phyloP scores from a whole-genome alignment of 2,797 vertebrate species.

The Falco biarmicus region DNA sequence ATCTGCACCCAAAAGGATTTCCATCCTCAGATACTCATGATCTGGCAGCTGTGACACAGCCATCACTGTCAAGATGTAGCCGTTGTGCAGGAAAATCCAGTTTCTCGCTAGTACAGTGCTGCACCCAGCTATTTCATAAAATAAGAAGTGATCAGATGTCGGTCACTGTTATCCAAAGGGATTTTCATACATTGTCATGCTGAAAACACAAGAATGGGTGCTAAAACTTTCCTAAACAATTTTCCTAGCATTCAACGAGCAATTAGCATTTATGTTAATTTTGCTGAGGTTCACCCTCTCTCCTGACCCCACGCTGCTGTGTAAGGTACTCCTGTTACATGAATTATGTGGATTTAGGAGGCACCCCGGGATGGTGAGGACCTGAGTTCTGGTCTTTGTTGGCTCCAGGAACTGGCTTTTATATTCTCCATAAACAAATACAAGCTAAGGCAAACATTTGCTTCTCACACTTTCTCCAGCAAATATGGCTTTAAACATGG shows the following conservation, averaged over 20 bases:
- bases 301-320: neutral
- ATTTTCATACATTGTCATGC: neutral
- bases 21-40: neutral
- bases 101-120: neutral
- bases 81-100: neutral
- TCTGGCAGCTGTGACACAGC: neutral
- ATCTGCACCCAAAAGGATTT: neutral
- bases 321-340: neutral
- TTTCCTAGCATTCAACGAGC: neutral
- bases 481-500: neutral
- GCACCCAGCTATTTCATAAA: neutral
- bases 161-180: neutral
- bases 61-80: neutral
- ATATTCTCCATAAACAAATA: neutral
- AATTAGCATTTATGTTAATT: neutral
- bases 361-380: neutral
- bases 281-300: neutral
- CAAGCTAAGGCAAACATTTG: neutral
- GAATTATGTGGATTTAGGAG: neutral
- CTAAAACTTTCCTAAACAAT: neutral
- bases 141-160: neutral
- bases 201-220: neutral
- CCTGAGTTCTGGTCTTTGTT: neutral
- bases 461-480: neutral
- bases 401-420: neutral